Conservation (phyloP, 35 echinoderm and acorn worm genomes). For the Lytechinus pictus region DNA sequence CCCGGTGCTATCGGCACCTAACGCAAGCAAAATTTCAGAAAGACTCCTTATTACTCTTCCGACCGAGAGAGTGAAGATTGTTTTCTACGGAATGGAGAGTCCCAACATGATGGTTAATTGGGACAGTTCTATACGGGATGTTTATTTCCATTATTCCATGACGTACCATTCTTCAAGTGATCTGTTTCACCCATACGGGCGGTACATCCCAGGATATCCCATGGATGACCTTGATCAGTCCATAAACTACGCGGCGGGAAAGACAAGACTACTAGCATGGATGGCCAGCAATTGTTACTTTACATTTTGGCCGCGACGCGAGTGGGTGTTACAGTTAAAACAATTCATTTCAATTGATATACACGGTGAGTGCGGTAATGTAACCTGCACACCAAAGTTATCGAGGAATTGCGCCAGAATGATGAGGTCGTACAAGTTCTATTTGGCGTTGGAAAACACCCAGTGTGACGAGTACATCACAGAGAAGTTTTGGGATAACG, state of each 20-base stretch:
- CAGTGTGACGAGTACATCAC: conserved; percentile 72
- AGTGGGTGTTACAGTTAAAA: neutral
- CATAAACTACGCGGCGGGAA: conserved; percentile 61
- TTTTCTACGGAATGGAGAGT: conserved; percentile 83
- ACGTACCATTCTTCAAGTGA: conserved; percentile 73
- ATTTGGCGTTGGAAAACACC: conserved; percentile 71
- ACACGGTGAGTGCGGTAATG: conserved; percentile 64
- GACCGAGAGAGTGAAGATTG: conserved; percentile 46
- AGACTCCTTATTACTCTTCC: neutral
- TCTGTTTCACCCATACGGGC: conserved; percentile 71
- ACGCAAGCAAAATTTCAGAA: neutral
- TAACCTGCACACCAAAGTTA: conserved; percentile 64
- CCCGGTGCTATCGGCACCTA: conserved; percentile 31
- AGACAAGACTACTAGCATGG: conserved; percentile 38
- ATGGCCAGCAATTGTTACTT: conserved; percentile 41
- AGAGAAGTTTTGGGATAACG: conserved; percentile 68
- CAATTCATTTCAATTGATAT: conserved; percentile 41
- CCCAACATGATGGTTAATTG: conserved; percentile 77
- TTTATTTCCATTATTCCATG: conserved; percentile 69
- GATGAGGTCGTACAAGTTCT: conserved; percentile 70
- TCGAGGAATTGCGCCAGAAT: conserved; percentile 48
- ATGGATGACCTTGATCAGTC: neutral
- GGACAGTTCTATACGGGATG: conserved; percentile 64
- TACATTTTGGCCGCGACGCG: neutral
- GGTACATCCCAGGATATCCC: conserved; percentile 52